Percentiles rank a stretch among this genome's conserved stretches.
Conservation (phyloP, 2,888 invertebrate species). For the Hirtodrosophila confusa region DNA sequence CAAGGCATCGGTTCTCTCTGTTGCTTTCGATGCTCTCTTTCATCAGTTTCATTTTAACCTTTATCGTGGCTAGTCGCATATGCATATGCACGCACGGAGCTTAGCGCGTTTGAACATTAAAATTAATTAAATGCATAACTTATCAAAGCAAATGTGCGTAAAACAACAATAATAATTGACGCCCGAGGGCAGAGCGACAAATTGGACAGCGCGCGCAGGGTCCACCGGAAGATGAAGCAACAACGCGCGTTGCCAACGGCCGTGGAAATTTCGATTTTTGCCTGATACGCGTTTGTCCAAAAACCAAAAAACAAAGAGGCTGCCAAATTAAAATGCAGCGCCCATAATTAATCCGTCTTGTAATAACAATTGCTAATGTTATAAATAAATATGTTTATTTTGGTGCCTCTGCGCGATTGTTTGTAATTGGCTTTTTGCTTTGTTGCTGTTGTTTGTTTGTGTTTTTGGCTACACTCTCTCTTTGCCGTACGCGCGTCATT, state of each 20-base stretch:
- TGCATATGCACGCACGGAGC: constrained; percentile 1
- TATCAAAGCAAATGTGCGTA: constrained; percentile 47
- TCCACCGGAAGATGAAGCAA: constrained; percentile 22
- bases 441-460: constrained; percentile 54
- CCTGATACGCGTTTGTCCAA: constrained; percentile 41
- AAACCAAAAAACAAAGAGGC: constrained; percentile 31
- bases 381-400: constrained; percentile 47
- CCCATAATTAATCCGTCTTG: constrained; percentile 13
- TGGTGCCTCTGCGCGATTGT: constrained; percentile 19
- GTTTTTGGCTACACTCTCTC: constrained; percentile 44
- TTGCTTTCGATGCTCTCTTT: constrained; percentile 37
- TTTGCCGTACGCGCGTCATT: constrained; percentile 38
- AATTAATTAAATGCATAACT: constrained; percentile 57
- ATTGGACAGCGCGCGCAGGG: constrained; percentile 15
- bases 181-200: constrained; percentile 19
- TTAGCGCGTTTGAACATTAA: constrained; percentile 39
- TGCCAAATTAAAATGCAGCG: constrained; percentile 36
- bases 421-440: constrained; percentile 38
- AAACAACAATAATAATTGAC: constrained; percentile 36
- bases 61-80: constrained; percentile 26
- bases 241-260: constrained; percentile 45
- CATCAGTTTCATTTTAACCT: constrained; percentile 54
- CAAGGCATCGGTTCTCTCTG: constrained; percentile 24
- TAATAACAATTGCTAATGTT: constrained; percentile 21
- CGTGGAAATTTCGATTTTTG: constrained; percentile 75